Evolutionary conservation across 2,113 vertebrate genomes (phyloP), one percentile per base, ranked within the genome.

Genomic region (Lasiurus cinereus): DNA sequence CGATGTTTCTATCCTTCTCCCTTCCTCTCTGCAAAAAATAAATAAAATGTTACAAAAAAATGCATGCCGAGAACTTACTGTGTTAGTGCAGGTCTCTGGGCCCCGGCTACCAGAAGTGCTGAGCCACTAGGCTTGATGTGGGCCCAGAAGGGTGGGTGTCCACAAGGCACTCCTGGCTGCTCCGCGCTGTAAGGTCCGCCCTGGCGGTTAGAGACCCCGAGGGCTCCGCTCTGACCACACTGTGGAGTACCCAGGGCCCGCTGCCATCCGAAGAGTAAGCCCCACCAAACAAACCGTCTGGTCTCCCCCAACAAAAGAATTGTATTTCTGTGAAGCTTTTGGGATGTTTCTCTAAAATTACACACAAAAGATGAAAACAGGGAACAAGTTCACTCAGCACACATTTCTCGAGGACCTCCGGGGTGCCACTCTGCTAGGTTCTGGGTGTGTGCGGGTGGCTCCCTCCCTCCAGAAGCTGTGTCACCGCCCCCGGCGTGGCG

Each of bases 311-410:
- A 18, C 13, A 62, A 54, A 18, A 56, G 54, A 56, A 56, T 8
- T 78, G 59, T 88, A 56, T 56, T 87, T 77, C 69, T 90, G 8
- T 46, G 64, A 83, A 62, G 36, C 54, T 79, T 88, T 89, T 83
- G 78, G 67, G 67, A 62, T 29, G 54, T 78, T 91, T 62, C 48
- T 36, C 19, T 54, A 80, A 54, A 80, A 59, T 59, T 85, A 22
- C 27, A 29, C 77, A 56, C 16, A 46, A 36, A 88, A 36, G 48
- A 76, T 67, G 24, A 52, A 77, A 82, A 90, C 11, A 5, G 73
- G 29, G 18, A 24, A 66, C 67, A 52, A 36, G 39, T n/a, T 29
- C 3, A 36, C 46, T 82, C 6, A 46, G 64, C 12, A 24, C 43
- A 36, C 9, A n/a, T 92, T 72, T 90, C 19, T 50, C 43, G 31